Evolutionary conservation across 2,888 invertebrate genomes (phyloP), one percentile per base, ranked within the genome.

Genomic region (Nysson spinosus): DNA sequence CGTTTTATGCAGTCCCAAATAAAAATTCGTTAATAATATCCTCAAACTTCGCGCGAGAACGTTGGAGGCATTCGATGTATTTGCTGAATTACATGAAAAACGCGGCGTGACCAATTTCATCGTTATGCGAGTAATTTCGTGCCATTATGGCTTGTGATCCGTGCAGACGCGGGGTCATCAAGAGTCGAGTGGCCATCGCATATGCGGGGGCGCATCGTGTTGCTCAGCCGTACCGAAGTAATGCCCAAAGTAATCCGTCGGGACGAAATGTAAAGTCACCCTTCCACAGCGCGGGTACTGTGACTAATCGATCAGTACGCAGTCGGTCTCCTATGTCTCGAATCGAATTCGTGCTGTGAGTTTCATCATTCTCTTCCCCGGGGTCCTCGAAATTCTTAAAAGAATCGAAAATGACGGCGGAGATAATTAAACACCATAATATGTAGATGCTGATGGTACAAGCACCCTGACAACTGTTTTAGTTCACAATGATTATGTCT

Each of bases 221-320:
- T 26, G 74, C 32, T 26, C 16, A 22, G 40, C 30, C 52, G 32
- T 35, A 47, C 28, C 3, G 24, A 40, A 62, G 56, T 50, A 64
- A 72, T 61, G 75, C 47, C 47, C 24, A 56, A 61, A 74, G 75
- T 69, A 78, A 79, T 78, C 72, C 72, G 73, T 72, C 71, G 69
- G 65, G 65, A 67, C 76, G 71, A 81, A 81, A 78, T 68, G 75
- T 71, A 65, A 78, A 80, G 80, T 81, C 82, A 83, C 81, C 83
- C 83, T 83, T 80, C 67, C 72, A 78, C 65, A 77, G 47, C 74
- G 56, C 84, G 83, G 85, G 85, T 82, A 86, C 83, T 80, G 82
- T 84, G 82, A 82, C 86, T 85, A 86, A 86, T 86, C 86, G 82
- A 86, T 85, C 84, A 82, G 71, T 80, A 84, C 80, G 81, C 83